Percentiles rank a stretch among this genome's conserved stretches.
Conservation (phyloP, 2,113 vertebrate genomes). For the Gopherus flavomarginatus region DNA sequence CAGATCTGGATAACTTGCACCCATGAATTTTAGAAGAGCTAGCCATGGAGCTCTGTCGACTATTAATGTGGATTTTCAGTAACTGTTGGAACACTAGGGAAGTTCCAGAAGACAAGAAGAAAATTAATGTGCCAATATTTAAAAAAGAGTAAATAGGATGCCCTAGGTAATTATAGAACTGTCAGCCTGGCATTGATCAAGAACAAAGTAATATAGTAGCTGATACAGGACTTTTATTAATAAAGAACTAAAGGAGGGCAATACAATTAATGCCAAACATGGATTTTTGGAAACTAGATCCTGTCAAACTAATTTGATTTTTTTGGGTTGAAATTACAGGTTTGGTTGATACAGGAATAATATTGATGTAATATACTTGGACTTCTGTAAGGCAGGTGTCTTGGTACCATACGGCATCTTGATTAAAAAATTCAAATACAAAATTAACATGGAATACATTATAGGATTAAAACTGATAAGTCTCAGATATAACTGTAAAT, state of each 20-base stretch:
- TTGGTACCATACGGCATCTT: neutral
- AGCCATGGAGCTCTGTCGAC: neutral
- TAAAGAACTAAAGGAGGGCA: no score
- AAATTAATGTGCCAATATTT: neutral
- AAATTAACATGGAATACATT: neutral
- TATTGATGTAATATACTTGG: neutral
- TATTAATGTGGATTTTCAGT: neutral
- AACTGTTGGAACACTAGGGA: neutral
- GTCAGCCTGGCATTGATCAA: neutral
- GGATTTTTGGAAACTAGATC: neutral
- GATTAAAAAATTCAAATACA: neutral
- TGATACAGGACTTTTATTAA: neutral
- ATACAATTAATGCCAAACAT: no score
- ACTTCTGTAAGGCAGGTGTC: neutral
- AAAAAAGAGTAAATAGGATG: neutral
- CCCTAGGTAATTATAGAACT: neutral
- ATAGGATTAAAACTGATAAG: neutral
- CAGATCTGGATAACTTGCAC: neutral
- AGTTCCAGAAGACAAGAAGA: neutral
- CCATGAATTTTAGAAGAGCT: neutral
- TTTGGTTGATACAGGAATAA: neutral
- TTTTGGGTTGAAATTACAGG: neutral
- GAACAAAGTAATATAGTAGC: neutral
- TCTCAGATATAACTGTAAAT: neutral
- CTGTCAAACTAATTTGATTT: neutral